Evolutionary conservation across 2,888 invertebrate genomes (phyloP), one percentile per base, ranked within the genome.

Genomic region (Stenichneumon culpator): DNA sequence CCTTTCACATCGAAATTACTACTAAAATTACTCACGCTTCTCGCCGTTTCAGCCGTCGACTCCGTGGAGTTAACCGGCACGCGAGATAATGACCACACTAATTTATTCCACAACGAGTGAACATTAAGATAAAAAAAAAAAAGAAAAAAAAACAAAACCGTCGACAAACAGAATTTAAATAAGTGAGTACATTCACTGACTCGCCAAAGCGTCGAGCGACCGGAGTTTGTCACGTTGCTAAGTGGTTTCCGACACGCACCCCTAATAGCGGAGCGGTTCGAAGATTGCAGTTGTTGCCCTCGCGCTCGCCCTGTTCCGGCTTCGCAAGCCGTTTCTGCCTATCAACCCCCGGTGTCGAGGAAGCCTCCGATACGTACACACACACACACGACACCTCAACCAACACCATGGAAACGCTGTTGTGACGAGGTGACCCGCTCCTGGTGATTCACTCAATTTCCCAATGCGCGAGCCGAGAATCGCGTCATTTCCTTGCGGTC

Each of bases 221-320:
- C 67, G 65, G 63, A 69, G 82, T 70, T 79, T 82, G 73, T 82
- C 79, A 82, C 78, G 52, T 44, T 67, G 79, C 86, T 89, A 89
- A 89, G 88, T 87, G 86, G 87, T 85, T 87, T 88, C 81, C 77
- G 86, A 86, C 89, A 87, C 87, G 89, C 87, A 87, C 80, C 80
- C 84, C 65, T 81, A 68, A 72, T 36, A 67, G 44, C 73, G 25
- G 39, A 14, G 25, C 79, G 25, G 70, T 54, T 69, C 68, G 65
- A 72, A 80, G 69, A 75, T 77, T 57, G 79, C 80, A 63, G 69
- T 65, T 47, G 74, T 78, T 69, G 44, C 44, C 44, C 39, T 22
- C 39, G 36, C 52, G 19, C 68, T 14, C 47, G 22, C 14, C 25
- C 57, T 16, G 44, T 44, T 22, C 57, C 3, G 57, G 57, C 57